phyloP scores from a whole-genome alignment of 2,888 invertebrate species.

The Coleophora flavipennella region DNA sequence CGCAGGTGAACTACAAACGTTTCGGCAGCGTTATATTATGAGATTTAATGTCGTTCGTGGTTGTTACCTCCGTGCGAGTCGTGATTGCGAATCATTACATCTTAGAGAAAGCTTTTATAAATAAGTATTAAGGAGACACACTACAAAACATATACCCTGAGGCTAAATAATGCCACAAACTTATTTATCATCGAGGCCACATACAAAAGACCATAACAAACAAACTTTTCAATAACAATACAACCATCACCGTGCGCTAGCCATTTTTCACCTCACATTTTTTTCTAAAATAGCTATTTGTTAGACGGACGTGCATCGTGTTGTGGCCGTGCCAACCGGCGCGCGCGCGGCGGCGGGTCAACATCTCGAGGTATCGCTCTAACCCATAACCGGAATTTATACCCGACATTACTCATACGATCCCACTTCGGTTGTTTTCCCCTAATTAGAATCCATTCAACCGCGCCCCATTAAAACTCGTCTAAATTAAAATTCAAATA shows the following conservation, averaged over 20 bases:
- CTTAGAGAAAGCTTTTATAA: too few relatives aligned
- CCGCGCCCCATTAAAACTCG: slow-evolving; percentile 66
- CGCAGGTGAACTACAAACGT: slow-evolving; percentile 27
- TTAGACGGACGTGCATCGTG: slow-evolving; percentile 49
- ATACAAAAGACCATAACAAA: slow-evolving; percentile 12
- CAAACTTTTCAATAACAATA: too few relatives aligned
- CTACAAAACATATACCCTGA: too few relatives aligned
- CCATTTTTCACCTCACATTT: slow-evolving; percentile 47
- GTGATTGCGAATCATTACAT: too few relatives aligned
- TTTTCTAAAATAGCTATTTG: slow-evolving; percentile 53
- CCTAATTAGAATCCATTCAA: slow-evolving; percentile 71
- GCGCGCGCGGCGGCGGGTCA: slow-evolving; percentile 24
- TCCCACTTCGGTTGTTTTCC: slow-evolving; percentile 58
- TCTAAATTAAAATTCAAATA: slow-evolving; percentile 71
- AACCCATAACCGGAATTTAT: slow-evolving; percentile 63
- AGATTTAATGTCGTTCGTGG: slow-evolving; percentile 22
- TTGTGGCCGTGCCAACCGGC: slow-evolving; percentile 27
- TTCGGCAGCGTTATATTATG: slow-evolving; percentile 21
- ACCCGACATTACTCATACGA: slow-evolving; percentile 61
- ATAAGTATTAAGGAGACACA: too few relatives aligned
- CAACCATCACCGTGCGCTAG: slow-evolving; percentile 6
- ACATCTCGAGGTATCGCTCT: slow-evolving; percentile 32
- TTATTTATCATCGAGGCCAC: slow-evolving; percentile 8
- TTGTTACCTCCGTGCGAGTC: too few relatives aligned
- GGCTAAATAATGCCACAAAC: too few relatives aligned